Conservation (phyloP, 2,797 vertebrate species). For the Rhinogobio ventralis region DNA sequence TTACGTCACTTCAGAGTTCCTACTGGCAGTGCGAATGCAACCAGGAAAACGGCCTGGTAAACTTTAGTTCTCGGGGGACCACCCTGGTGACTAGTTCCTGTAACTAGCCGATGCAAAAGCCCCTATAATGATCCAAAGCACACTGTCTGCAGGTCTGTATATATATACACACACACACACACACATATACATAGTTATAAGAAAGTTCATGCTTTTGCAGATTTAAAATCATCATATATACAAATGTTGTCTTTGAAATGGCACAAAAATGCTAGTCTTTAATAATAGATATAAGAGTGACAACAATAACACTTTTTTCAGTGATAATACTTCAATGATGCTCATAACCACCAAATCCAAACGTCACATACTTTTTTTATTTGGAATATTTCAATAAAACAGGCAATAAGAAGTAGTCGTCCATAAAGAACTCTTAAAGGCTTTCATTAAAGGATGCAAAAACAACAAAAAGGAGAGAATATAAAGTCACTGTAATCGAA, state of each 20-base stretch:
- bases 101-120: not conserved
- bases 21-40: not conserved
- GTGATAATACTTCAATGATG: constrained; percentile 64
- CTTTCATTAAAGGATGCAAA: constrained; percentile 84
- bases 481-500: constrained; percentile 92
- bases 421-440: constrained; percentile 81
- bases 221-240: constrained; percentile 34
- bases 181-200: not conserved
- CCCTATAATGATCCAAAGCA: constrained; percentile 3
- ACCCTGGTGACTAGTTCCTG: not conserved
- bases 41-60: not conserved
- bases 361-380: constrained; percentile 77
- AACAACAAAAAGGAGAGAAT: constrained; percentile 71
- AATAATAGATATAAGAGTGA: constrained; percentile 5
- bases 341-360: constrained; percentile 74
- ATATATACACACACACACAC: not conserved
- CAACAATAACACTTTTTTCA: constrained; percentile 25
- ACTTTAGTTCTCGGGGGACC: not conserved
- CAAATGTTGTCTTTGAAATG: constrained; percentile 31
- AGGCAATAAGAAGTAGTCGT: constrained; percentile 84
- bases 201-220: constrained; percentile 35
- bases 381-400: constrained; percentile 83
- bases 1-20: not conserved
- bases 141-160: constrained; percentile 4
- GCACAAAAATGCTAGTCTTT: constrained; percentile 33